These are phyloP conservation scores for Tineola bisselliella DNA, from an alignment of 2,888 invertebrate genomes.

Conservation along the genomic window DNA sequence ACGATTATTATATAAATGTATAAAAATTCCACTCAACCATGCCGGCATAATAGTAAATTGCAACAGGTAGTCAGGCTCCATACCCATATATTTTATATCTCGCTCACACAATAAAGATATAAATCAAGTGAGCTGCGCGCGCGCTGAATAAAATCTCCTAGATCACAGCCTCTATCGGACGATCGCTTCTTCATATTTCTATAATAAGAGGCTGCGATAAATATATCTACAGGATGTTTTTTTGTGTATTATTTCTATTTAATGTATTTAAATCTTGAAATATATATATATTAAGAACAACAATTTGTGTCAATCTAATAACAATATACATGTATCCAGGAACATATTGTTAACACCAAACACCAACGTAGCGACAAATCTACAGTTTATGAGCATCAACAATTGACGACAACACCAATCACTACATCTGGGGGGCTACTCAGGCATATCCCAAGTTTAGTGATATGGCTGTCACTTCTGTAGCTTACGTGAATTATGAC, in stretches of 20 bases:
- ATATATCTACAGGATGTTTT: constrained; percentile 5
- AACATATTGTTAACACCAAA: too few species aligned
- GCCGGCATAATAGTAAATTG: not conserved
- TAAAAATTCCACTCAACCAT: not conserved
- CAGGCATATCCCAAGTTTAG: too few species aligned
- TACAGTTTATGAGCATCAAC: too few species aligned
- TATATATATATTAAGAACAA: too few species aligned
- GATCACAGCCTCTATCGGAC: constrained; percentile 36
- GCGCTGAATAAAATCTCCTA: constrained; percentile 52
- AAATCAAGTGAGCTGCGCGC: constrained; percentile 41
- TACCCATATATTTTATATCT: constrained; percentile 9
- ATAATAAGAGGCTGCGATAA: constrained; percentile 11
- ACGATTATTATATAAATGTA: not conserved
- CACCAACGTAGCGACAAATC: too few species aligned
- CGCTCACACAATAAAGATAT: constrained; percentile 54
- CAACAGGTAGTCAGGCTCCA: constrained; percentile 3
- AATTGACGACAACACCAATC: too few species aligned
- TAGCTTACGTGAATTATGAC: too few species aligned
- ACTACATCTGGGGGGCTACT: too few species aligned
- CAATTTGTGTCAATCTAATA: too few species aligned
- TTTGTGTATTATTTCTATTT: too few species aligned
- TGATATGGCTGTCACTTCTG: too few species aligned
- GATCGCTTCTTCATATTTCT: constrained; percentile 42
- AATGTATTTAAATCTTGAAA: not conserved
- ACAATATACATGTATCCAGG: too few species aligned